A percentile compares a stretch with the other conserved stretches of the same genome.
These are phyloP conservation scores for Bubo scandiacus DNA, from an alignment of 2,113 vertebrate species.

Conservation along the genomic window DNA sequence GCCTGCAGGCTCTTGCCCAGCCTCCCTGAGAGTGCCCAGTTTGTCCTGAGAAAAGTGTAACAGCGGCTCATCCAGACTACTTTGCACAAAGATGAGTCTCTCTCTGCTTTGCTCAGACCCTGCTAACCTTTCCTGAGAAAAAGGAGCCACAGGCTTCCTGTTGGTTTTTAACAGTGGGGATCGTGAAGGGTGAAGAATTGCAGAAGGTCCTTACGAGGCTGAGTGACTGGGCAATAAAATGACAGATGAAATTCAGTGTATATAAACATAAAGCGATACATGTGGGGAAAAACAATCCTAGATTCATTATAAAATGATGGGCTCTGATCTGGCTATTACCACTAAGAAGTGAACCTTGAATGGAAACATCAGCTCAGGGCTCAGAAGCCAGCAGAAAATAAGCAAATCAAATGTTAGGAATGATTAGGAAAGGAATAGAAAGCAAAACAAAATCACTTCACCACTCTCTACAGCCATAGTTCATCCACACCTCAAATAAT, in stretches of 20 bases:
- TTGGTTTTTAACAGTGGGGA: slow-evolving; percentile 35
- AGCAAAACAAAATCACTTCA: not conserved
- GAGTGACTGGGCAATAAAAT: slow-evolving; percentile 52
- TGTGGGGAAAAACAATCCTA: not conserved
- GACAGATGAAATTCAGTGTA: slow-evolving; percentile 42
- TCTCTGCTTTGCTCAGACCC: not conserved
- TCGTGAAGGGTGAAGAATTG: slow-evolving; percentile 51
- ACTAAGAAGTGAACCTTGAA: slow-evolving; percentile 20
- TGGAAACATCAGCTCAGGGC: slow-evolving; percentile 8
- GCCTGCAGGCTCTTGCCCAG: not conserved
- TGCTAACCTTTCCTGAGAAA: not conserved
- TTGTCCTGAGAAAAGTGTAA: not conserved
- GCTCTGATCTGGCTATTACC: not conserved
- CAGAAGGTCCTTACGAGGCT: slow-evolving; percentile 56
- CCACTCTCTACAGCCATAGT: not conserved
- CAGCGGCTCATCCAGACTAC: not conserved
- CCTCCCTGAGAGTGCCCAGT: not conserved
- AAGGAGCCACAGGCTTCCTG: slow-evolving; percentile 13
- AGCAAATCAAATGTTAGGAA: not conserved
- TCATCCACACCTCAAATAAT: not conserved
- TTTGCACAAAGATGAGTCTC: not conserved
- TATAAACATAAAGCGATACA: slow-evolving; percentile 35
- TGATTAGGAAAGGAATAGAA: not conserved
- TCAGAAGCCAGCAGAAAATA: not conserved
- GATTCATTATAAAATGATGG: not conserved